These are phyloP conservation scores for Diplosoma virens DNA, from an alignment of 23 tunicate genomes.

Conservation along the genomic window DNA sequence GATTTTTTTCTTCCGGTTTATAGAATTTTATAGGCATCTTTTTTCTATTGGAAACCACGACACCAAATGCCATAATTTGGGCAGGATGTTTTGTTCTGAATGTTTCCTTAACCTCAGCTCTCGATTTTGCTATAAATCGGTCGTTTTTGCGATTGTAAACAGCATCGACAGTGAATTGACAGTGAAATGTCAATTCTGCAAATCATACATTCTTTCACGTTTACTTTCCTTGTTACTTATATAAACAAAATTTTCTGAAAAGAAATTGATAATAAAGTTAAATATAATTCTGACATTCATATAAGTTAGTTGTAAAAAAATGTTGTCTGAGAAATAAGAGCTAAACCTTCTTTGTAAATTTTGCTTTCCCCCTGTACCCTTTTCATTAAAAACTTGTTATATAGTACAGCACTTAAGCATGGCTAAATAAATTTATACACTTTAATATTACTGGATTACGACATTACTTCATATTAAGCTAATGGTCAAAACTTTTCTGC, in stretches of 20 bases:
- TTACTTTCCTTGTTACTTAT: not conserved
- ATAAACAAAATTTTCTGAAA: not conserved
- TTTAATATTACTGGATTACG: too few relatives aligned
- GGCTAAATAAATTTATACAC: too few relatives aligned
- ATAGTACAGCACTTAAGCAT: too few relatives aligned
- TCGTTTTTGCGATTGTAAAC: not conserved
- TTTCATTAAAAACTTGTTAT: too few relatives aligned
- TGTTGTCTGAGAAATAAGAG: too few relatives aligned
- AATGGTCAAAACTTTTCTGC: too few relatives aligned
- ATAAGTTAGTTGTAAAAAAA: too few relatives aligned
- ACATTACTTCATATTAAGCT: too few relatives aligned
- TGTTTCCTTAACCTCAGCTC: not conserved
- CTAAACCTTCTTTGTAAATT: too few relatives aligned
- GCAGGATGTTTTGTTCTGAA: not conserved
- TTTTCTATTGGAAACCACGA: not conserved
- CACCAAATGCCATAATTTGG: not conserved
- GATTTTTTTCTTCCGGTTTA: not conserved
- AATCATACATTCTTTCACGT: not conserved
- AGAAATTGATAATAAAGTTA: not conserved
- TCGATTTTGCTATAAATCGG: too few relatives aligned
- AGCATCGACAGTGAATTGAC: not conserved
- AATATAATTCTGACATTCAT: too few relatives aligned
- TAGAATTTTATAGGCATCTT: not conserved
- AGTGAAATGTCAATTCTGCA: not conserved
- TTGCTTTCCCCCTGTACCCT: too few relatives aligned